phyloP scores from a whole-genome alignment of 2,797 vertebrate species.

The Sebastes itinus region DNA sequence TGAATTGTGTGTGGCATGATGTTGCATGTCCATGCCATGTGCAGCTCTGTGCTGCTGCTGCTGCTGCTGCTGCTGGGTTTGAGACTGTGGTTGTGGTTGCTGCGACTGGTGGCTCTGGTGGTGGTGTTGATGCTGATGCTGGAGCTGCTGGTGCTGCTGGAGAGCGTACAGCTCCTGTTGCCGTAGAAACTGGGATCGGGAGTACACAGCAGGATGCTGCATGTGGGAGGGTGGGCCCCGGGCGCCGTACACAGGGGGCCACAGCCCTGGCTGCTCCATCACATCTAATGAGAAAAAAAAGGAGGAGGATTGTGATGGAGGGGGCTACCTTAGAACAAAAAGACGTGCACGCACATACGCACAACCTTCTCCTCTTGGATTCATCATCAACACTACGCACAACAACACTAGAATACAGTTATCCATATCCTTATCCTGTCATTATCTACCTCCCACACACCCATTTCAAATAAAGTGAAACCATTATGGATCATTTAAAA shows the following conservation, averaged over 20 bases:
- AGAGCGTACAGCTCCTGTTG: conserved; percentile 96
- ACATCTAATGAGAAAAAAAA: conserved; percentile 88
- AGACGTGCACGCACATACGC: conserved; percentile 23
- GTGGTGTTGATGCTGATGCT: conserved; percentile 83
- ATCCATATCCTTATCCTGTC: conserved; percentile 47
- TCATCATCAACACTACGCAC: conserved; percentile 2
- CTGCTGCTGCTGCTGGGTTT: conserved; percentile 83
- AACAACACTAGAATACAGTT: conserved; percentile 35
- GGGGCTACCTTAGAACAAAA: conserved; percentile 53
- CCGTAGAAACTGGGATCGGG: conserved; percentile 93
- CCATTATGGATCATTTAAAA: conserved; percentile 65
- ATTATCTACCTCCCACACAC: conserved; percentile 61
- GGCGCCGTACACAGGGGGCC: conserved; percentile 95
- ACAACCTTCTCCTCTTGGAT: conserved; percentile 10
- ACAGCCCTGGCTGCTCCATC: conserved; percentile 96
- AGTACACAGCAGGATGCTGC: conserved; percentile 94
- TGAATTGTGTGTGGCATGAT: conserved; percentile 71
- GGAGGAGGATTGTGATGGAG: conserved; percentile 50
- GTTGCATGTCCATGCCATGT: conserved; percentile 78
- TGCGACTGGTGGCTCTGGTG: conserved; percentile 82
- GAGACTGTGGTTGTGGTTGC: conserved; percentile 81
- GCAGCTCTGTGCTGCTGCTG: conserved; percentile 76
- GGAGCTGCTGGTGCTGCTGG: conserved; percentile 90
- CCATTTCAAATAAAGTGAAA: conserved; percentile 55
- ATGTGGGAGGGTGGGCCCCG: conserved; percentile 92